Percentiles rank a stretch among this genome's conserved stretches.
These are phyloP conservation scores for Portunus trituberculatus DNA, from an alignment of 1,140 invertebrate genomes.

Conservation along the genomic window DNA sequence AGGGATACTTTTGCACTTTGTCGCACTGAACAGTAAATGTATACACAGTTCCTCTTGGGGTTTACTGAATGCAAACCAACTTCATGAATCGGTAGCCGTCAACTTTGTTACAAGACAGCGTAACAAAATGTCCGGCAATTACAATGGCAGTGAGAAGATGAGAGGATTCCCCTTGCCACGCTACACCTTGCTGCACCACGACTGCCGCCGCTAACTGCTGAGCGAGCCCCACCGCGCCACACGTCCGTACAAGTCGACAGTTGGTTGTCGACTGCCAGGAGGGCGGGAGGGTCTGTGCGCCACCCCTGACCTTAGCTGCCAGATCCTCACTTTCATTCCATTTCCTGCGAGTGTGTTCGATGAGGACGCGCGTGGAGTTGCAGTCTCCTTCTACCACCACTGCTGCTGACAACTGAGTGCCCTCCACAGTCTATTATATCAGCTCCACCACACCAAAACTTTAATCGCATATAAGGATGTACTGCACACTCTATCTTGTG, in stretches of 20 bases:
- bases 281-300: background rate
- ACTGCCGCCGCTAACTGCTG: background rate
- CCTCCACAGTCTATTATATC: no score
- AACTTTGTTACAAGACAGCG: background rate
- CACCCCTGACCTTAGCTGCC: conserved; percentile 16
- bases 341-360: background rate
- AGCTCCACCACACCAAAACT: no score
- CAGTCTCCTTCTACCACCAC: background rate
- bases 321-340: background rate
- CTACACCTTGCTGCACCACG: background rate
- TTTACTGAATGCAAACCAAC: background rate
- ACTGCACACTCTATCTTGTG: no score
- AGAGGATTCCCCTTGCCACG: background rate
- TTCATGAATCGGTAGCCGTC: background rate
- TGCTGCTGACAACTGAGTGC: no score
- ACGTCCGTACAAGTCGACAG: background rate
- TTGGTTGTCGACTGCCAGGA: background rate
- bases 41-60: background rate
- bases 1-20: background rate
- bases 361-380: background rate
- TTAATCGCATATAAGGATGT: no score
- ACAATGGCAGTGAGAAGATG: background rate
- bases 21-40: background rate
- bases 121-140: background rate
- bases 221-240: background rate